Conservation (phyloP, 1,140 invertebrate genomes). For the Drosophila bifasciata region DNA sequence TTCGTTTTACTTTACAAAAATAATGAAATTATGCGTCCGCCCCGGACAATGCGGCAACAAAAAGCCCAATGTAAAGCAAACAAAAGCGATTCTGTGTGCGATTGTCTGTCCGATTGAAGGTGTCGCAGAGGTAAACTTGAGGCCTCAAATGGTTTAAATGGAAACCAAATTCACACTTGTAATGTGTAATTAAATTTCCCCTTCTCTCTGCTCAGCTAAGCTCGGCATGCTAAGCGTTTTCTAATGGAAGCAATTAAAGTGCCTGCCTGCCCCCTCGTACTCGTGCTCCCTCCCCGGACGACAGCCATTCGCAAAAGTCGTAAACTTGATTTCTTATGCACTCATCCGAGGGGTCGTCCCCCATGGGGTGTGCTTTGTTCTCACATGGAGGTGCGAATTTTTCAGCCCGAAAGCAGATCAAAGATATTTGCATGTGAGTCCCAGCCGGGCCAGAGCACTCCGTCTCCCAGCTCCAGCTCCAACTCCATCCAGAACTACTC, state of each 20-base stretch:
- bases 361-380: conserved; percentile 52
- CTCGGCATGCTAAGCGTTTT: conserved; percentile 64
- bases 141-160: conserved; percentile 25
- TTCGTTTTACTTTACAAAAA: conserved; percentile 59
- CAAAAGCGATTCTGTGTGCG: conserved; percentile 40
- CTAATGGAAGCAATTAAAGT: conserved; percentile 75
- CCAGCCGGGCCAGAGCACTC: conserved; percentile 21
- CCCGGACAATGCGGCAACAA: conserved; percentile 17
- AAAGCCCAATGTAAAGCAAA: conserved; percentile 13
- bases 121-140: conserved; percentile 23
- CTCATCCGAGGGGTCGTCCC: conserved; percentile 11
- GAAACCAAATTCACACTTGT: conserved; percentile 43
- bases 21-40: conserved; percentile 40
- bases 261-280: conserved; percentile 1
- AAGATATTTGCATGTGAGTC: conserved; percentile 69
- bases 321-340: conserved; percentile 58
- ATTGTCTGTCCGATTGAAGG: conserved; percentile 30
- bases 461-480: not conserved
- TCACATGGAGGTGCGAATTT: conserved; percentile 73
- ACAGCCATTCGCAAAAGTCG: conserved; percentile 41
- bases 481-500: conserved; percentile 6
- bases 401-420: conserved; percentile 67
- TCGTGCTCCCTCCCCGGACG: too few species aligned
- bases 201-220: too few species aligned
- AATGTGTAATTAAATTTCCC: conserved; percentile 26